Conservation (phyloP, 2,888 invertebrate genomes). For the Nemurella pictetii region DNA sequence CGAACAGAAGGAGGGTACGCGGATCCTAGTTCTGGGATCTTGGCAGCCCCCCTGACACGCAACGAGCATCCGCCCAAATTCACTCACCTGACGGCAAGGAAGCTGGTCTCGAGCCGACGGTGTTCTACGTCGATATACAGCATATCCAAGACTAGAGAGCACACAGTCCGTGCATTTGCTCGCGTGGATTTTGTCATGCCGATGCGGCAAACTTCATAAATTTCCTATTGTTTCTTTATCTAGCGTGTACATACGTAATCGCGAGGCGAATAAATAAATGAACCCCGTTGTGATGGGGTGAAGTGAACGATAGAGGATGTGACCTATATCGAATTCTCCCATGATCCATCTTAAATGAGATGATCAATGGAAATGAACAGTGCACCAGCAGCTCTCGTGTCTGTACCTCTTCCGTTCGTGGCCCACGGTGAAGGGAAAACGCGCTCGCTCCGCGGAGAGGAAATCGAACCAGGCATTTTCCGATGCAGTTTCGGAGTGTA, state of each 20-base stretch:
- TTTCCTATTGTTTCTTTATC: not conserved
- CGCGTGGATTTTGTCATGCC: not conserved
- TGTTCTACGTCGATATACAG: too few relatives aligned
- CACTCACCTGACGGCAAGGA: not conserved
- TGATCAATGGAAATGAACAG: not conserved
- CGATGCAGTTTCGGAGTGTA: not conserved
- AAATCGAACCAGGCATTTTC: not conserved
- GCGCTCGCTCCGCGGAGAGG: not conserved
- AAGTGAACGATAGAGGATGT: not conserved
- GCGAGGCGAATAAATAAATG: not conserved
- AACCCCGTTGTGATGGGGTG: not conserved
- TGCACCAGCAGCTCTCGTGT: not conserved
- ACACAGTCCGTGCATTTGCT: not conserved
- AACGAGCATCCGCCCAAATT: not conserved
- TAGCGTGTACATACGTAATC: not conserved
- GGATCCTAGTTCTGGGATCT: not conserved
- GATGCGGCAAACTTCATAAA: not conserved
- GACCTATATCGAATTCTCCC: not conserved
- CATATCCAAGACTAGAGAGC: not conserved
- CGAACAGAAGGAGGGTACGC: not conserved
- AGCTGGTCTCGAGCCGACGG: not conserved
- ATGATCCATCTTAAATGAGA: not conserved
- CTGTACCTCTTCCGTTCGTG: not conserved
- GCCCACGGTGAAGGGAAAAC: not conserved
- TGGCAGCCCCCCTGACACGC: not conserved